Evolutionary conservation across 2,888 invertebrate genomes (phyloP).

Genomic region (Rhagonycha fulva): DNA sequence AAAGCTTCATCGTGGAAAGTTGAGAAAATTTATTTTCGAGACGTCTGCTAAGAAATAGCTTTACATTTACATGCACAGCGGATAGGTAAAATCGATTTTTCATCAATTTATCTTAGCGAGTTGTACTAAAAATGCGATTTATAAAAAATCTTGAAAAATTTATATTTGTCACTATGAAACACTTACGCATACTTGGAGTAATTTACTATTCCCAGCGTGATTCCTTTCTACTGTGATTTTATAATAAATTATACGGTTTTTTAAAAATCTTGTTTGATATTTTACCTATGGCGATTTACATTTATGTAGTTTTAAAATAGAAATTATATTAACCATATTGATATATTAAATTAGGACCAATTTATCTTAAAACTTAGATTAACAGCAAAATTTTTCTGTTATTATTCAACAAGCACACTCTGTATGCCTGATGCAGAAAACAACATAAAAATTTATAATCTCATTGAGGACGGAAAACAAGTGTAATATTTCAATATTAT

Average conservation of each 20-base stretch:
- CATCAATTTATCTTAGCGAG: conserved; percentile 18
- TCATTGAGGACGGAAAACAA: too few relatives aligned
- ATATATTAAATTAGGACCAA: too few relatives aligned
- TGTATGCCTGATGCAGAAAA: too few relatives aligned
- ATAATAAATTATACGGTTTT: not conserved
- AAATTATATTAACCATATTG: too few relatives aligned
- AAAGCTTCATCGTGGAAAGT: not conserved
- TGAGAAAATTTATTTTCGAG: not conserved
- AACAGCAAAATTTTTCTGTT: too few relatives aligned
- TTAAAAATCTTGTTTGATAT: not conserved
- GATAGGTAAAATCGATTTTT: conserved; percentile 20
- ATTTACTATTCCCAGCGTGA: not conserved
- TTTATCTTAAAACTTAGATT: too few relatives aligned
- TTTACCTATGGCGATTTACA: not conserved
- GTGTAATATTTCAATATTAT: too few relatives aligned
- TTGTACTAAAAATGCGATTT: conserved; percentile 16
- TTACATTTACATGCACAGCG: conserved; percentile 23
- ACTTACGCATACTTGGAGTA: not conserved
- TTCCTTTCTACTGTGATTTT: not conserved
- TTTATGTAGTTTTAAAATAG: too few relatives aligned
- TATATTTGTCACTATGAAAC: conserved; percentile 6
- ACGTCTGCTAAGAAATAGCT: not conserved
- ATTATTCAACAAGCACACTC: too few relatives aligned
- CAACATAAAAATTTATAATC: too few relatives aligned
- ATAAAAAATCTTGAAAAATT: conserved; percentile 5